Evolutionary conservation across 1,140 invertebrate species (phyloP).

Genomic region (Aphelinus atriplicis): DNA sequence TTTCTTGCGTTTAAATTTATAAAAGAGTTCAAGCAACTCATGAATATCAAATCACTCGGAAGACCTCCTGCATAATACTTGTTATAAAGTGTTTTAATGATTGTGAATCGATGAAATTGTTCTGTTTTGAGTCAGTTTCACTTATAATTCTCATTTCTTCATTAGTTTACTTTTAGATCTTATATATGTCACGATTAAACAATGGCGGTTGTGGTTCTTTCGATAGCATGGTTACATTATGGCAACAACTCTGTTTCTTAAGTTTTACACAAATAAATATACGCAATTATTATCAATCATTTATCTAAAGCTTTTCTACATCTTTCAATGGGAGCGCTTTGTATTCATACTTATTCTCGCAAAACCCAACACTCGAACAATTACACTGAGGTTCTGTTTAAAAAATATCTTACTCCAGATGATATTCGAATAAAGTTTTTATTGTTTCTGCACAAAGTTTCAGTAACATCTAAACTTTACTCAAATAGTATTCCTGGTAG

Average conservation of each 20-base stretch:
- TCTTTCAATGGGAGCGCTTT: background rate
- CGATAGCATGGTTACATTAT: conserved; percentile 5
- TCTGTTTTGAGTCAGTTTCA: background rate
- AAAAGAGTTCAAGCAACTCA: conserved; percentile 8
- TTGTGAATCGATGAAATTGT: background rate
- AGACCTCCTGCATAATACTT: conserved; percentile 22
- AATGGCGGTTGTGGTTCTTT: conserved; percentile 1
- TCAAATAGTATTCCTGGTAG: background rate
- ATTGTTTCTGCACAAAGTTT: background rate
- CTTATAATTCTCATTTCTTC: conserved; percentile 4
- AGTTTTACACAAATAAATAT: background rate
- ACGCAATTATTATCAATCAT: background rate
- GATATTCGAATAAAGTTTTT: conserved; percentile 4
- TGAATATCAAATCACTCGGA: conserved; percentile 16
- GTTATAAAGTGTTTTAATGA: background rate
- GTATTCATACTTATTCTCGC: background rate
- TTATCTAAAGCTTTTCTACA: conserved; percentile 8
- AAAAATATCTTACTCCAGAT: background rate
- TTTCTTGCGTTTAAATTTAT: background rate
- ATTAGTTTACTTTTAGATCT: background rate
- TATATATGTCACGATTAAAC: background rate
- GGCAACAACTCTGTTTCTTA: conserved; percentile 10
- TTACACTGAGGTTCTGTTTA: conserved; percentile 9
- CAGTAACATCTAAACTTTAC: conserved; percentile 1
- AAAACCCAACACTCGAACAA: conserved; percentile 14